A percentile compares a stretch with the other conserved stretches of the same genome.
phyloP scores from a whole-genome alignment of 2,113 vertebrate genomes.

The Takifugu flavidus region DNA sequence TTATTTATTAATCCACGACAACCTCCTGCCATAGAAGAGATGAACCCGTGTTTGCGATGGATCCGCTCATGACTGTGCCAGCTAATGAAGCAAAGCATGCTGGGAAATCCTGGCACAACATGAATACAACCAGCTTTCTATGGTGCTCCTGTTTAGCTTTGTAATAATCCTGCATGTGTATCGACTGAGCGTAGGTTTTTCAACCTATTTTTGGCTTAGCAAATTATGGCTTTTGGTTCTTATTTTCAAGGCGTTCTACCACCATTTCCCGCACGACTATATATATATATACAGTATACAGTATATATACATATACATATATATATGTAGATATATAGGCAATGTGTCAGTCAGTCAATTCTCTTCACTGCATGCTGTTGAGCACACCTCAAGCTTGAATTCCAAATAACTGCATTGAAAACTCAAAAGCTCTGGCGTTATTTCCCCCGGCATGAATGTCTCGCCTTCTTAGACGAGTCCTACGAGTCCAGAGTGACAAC shows the following conservation, averaged over 20 bases:
- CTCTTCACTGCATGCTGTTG: slow-evolving; percentile 11
- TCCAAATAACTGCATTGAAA: slow-evolving; percentile 28
- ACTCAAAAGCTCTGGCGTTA: slow-evolving; percentile 11
- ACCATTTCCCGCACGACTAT: slow-evolving; percentile 10
- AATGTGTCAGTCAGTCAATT: slow-evolving; percentile 5
- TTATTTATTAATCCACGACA: slow-evolving; percentile 59
- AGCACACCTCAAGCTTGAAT: slow-evolving; percentile 27
- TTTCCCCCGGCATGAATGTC: slow-evolving; percentile 6
- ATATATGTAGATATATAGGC: not conserved
- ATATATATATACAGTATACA: too few species aligned
- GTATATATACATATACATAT: too few species aligned
- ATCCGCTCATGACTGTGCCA: slow-evolving; percentile 52
- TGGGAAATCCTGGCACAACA: slow-evolving; percentile 59
- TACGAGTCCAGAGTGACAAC: slow-evolving; percentile 39
- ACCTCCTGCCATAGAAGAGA: slow-evolving; percentile 39
- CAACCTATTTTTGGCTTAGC: slow-evolving; percentile 29
- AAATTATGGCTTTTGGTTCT: slow-evolving; percentile 32
- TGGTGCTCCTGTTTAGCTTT: slow-evolving; percentile 11
- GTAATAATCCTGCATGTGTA: not conserved
- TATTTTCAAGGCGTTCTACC: slow-evolving; percentile 17
- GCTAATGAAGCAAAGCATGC: slow-evolving; percentile 29
- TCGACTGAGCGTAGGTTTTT: slow-evolving; percentile 43
- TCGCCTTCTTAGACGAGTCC: slow-evolving; percentile 22
- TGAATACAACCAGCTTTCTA: slow-evolving; percentile 50
- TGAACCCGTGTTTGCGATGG: slow-evolving; percentile 47